These are phyloP conservation scores for Meleagris gallopavo DNA, from an alignment of 2,113 vertebrate species.

Conservation along the genomic window DNA sequence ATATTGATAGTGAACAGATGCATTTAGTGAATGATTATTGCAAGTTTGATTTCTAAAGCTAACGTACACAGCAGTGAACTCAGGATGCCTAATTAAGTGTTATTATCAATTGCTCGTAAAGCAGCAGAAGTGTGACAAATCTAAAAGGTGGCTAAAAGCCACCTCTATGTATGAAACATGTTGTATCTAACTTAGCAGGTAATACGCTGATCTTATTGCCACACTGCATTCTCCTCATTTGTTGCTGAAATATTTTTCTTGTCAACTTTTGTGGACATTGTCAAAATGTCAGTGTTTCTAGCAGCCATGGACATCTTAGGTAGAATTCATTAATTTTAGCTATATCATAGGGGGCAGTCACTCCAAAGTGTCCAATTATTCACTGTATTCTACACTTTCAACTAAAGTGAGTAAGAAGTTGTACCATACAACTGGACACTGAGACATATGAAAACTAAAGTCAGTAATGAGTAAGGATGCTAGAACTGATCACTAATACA, in stretches of 20 bases:
- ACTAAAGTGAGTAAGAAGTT: background rate
- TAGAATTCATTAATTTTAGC: background rate
- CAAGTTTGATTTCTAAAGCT: background rate
- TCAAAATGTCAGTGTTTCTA: background rate
- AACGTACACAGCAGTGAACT: background rate
- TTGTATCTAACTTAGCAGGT: background rate
- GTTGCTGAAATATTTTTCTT: background rate
- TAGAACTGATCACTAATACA: background rate
- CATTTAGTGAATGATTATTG: background rate
- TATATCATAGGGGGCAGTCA: background rate
- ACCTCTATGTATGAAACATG: background rate
- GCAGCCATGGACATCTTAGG: background rate
- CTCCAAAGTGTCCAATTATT: background rate
- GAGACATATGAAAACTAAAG: background rate
- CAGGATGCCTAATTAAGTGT: background rate
- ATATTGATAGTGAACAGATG: conserved; percentile 10
- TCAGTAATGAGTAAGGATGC: background rate
- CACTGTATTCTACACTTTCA: rapidly evolving
- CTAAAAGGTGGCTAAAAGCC: conserved; percentile 16
- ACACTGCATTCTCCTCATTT: background rate
- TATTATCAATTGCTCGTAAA: background rate
- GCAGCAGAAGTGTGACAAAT: background rate
- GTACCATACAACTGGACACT: background rate
- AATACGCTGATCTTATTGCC: background rate
- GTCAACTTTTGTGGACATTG: background rate